Evolutionary conservation across 2,888 invertebrate species (phyloP).

Genomic region (Machimus atricapillus): DNA sequence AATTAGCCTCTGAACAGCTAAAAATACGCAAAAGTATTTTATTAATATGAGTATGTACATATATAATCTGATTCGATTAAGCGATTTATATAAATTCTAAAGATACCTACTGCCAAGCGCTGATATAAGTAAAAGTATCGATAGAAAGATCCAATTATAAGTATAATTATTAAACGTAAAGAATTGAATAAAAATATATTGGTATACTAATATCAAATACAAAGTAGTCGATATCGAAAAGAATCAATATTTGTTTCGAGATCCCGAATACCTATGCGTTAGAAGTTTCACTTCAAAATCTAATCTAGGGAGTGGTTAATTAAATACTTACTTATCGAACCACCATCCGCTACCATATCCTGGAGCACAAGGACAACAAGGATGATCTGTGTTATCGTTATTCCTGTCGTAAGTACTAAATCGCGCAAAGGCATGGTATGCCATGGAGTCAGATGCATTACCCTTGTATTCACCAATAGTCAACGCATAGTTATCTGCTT

Average conservation of each 20-base stretch:
- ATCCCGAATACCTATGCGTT: too few relatives aligned
- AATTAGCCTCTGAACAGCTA: constrained; percentile 67
- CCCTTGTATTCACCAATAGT: constrained; percentile 64
- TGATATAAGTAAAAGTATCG: too few relatives aligned
- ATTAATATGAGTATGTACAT: not conserved
- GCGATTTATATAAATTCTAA: not conserved
- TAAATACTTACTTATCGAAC: constrained; percentile 64
- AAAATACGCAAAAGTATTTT: not conserved
- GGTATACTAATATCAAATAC: too few relatives aligned
- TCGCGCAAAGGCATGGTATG: constrained; percentile 64
- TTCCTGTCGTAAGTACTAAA: constrained; percentile 61
- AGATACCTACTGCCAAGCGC: too few relatives aligned
- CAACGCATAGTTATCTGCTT: constrained; percentile 62
- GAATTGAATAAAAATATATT: too few relatives aligned
- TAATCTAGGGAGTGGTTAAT: not conserved
- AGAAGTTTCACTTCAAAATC: not conserved
- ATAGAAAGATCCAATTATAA: too few relatives aligned
- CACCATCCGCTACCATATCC: constrained; percentile 70
- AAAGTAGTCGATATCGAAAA: too few relatives aligned
- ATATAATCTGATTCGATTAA: too few relatives aligned
- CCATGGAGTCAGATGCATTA: constrained; percentile 65
- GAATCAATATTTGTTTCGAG: too few relatives aligned
- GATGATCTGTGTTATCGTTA: constrained; percentile 64
- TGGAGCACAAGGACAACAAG: constrained; percentile 66
- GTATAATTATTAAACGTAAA: too few relatives aligned